Evolutionary conservation across 2,113 vertebrate species (phyloP).

Genomic region (Antidorcas marsupialis): DNA sequence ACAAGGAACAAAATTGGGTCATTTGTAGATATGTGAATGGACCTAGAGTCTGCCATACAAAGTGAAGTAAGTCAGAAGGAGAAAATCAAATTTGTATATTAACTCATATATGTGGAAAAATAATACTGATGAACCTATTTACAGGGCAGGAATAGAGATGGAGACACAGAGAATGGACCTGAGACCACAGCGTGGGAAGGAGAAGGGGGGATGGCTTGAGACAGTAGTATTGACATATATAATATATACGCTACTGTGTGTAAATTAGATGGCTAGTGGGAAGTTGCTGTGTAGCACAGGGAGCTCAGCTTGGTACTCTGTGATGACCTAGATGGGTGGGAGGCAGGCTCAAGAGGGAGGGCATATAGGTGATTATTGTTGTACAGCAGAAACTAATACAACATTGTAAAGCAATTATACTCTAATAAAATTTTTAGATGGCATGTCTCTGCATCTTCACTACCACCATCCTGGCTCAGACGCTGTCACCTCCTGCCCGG

Average conservation of each 20-base stretch:
- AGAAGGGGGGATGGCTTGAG: neutral
- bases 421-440: neutral
- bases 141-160: neutral
- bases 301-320: neutral
- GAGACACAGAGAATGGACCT: neutral
- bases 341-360: neutral
- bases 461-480: neutral
- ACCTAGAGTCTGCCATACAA: neutral
- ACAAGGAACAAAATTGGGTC: neutral
- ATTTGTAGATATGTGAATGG: neutral
- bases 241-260: neutral
- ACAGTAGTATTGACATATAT: neutral
- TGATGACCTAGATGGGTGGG: neutral
- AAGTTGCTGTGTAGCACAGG: neutral
- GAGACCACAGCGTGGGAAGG: neutral
- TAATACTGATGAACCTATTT: neutral
- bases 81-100: neutral
- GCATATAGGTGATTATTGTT: neutral
- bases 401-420: neutral
- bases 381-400: neutral
- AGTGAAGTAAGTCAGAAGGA: neutral
- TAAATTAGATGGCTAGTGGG: neutral
- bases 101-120: neutral
- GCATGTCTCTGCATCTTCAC: neutral
- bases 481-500: neutral